Percentiles rank a stretch among this genome's conserved stretches.
These are phyloP conservation scores for Girardia tigrina DNA, from an alignment of 2,888 invertebrate genomes.

Conservation along the genomic window DNA sequence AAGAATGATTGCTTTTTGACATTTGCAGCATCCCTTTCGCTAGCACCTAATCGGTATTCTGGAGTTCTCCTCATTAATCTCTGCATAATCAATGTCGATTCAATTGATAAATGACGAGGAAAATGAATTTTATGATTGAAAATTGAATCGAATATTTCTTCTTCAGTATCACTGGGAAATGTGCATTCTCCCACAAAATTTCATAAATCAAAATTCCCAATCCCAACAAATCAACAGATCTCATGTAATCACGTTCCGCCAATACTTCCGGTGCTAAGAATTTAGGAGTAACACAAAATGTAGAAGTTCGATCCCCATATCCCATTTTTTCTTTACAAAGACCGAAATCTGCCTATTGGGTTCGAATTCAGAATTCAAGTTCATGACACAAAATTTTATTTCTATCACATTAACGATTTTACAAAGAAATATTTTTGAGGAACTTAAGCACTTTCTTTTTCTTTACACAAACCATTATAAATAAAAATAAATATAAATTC, in stretches of 20 bases:
- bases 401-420: too few relatives aligned
- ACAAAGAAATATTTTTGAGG: too few relatives aligned
- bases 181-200: slow-evolving; percentile 77
- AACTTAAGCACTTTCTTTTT: too few relatives aligned
- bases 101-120: slow-evolving; percentile 85
- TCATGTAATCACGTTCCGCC: slow-evolving; percentile 90
- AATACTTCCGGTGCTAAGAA: slow-evolving; percentile 85
- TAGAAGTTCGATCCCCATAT: slow-evolving; percentile 87
- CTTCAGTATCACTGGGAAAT: slow-evolving; percentile 68
- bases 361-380: too few relatives aligned
- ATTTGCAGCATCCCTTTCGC: slow-evolving; percentile 93
- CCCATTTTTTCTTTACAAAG: slow-evolving; percentile 95
- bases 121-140: slow-evolving; percentile 98
- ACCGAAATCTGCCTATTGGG: too few relatives aligned
- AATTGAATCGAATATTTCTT: slow-evolving; percentile 97
- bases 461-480: too few relatives aligned
- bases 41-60: slow-evolving; percentile 85
- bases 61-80: slow-evolving; percentile 90
- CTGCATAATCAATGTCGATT: slow-evolving; percentile 97
- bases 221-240: slow-evolving; percentile 99
- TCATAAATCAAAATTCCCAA: slow-evolving; percentile 98
- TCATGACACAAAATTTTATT: too few relatives aligned
- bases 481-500: too few relatives aligned
- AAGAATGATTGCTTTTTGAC: slow-evolving; percentile 98
- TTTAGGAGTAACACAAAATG: slow-evolving; percentile 69